Base-by-base conservation (phyloP, 2,797 vertebrate species). In the Macrochelys suwanniensis region DNA sequence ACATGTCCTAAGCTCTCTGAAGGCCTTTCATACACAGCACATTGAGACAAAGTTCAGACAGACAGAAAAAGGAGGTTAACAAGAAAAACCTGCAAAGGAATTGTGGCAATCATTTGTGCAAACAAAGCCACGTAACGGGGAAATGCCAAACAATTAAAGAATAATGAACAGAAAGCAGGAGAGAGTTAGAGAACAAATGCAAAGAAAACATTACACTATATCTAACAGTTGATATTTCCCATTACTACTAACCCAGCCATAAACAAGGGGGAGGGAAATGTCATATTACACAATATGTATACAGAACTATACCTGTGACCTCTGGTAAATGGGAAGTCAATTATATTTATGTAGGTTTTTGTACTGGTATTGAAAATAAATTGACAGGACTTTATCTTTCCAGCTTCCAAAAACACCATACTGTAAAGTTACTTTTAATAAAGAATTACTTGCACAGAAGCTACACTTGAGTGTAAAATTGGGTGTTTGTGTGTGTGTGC, bases 61-160 rank as follows among this genome's bases (percentile, higher is more conserved):
- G 93, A 97, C 96, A 96, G 74, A 87, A 87, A 51, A 90, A 85
- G 65, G 26, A 93, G 79, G 95, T 93, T 97, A 94, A 94, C 86
- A 95, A 91, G 93, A 94, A 93, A 96, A 95, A 85, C 81, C 89
- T 82, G 51, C 50, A 89, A 92, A 95, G 91, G 53, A 95, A 89
- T 89, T 77, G 92, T 90, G 95, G 91, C 83, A 95, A 93, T 97
- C 91, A 80, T 97, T 96, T 95, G 96, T 97, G 97, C 96, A 98
- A 97, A 96, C 97, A 97, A 97, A 97, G 95, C 93, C 97, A 96
- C n/a, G 0, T 96, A 97, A 93, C 96, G 88, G 95, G 96, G 96
- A 98, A 97, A 98, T 96, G 97, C 97, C 98, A 98, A 97, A 98
- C 97, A 98, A 98, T 98, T 98, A 97, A 97, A 98, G 95, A 97